Conservation (phyloP, 2,797 vertebrate species). For the Sebastes reedi region DNA sequence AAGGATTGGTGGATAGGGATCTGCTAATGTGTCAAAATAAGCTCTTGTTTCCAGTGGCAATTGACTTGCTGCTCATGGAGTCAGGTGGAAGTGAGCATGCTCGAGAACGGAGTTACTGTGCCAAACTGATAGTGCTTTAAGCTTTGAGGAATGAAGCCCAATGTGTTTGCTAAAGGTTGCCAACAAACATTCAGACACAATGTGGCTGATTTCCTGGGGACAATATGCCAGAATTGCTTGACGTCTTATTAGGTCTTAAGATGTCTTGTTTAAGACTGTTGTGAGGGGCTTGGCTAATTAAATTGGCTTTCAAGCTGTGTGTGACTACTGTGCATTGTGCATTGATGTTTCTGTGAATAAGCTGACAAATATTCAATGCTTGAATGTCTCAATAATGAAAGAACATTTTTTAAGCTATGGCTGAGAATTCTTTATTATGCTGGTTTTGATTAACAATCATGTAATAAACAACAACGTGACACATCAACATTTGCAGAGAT, state of each 20-base stretch:
- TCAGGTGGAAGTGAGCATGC: conserved; percentile 4
- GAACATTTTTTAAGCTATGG: conserved; percentile 29
- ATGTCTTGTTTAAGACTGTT: conserved; percentile 70
- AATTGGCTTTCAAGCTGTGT: conserved; percentile 74
- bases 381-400: conserved; percentile 63
- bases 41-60: conserved; percentile 28
- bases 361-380: conserved; percentile 66
- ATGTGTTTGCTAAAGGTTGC: conserved; percentile 46
- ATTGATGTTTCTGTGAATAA: conserved; percentile 70
- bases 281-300: conserved; percentile 78
- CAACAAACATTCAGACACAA: conserved; percentile 68
- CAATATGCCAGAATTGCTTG: conserved; percentile 72
- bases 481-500: not conserved
- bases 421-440: conserved; percentile 12
- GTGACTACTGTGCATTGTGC: conserved; percentile 71
- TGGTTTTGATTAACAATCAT: conserved; percentile 26
- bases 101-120: conserved; percentile 17
- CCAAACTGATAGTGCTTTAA: conserved; percentile 49
- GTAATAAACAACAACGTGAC: not conserved
- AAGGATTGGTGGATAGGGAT: conserved; percentile 1
- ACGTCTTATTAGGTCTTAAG: conserved; percentile 78
- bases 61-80: conserved; percentile 6
- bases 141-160: conserved; percentile 49
- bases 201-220: conserved; percentile 71
- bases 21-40: conserved; percentile 19